A percentile compares a stretch with the other conserved stretches of the same genome.
Evolutionary conservation across 2,113 vertebrate genomes (phyloP).

Genomic region (Chaetodon auriga): DNA sequence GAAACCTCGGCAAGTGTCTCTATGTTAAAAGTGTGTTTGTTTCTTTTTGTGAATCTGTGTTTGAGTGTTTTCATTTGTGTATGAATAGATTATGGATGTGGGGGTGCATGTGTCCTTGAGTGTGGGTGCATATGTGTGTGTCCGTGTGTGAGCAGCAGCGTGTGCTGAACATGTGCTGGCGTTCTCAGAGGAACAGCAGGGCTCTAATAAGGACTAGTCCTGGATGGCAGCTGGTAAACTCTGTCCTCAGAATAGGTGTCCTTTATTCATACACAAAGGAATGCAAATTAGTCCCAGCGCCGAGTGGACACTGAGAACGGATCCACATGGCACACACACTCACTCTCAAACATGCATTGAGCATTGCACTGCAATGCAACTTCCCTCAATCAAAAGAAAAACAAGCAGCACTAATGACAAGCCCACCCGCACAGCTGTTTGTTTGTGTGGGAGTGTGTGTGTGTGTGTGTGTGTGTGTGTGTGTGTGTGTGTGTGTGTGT

Average conservation of each 20-base stretch:
- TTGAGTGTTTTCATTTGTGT: conserved; percentile 75
- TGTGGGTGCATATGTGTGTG: conserved; percentile 47
- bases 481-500: conserved; percentile 9
- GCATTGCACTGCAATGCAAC: conserved; percentile 78
- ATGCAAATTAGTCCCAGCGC: conserved; percentile 98
- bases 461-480: not conserved
- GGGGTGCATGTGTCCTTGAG: conserved; percentile 72
- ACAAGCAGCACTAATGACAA: conserved; percentile 75
- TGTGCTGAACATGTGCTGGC: conserved; percentile 95
- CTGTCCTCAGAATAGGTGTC: conserved; percentile 94
- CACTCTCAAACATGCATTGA: conserved; percentile 82
- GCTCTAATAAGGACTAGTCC: conserved; percentile 95
- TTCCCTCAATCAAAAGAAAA: conserved; percentile 78
- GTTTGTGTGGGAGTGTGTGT: conserved; percentile 6
- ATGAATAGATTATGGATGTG: conserved; percentile 74
- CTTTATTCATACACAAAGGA: conserved; percentile 98
- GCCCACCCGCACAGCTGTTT: conserved; percentile 78
- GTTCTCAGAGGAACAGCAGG: conserved; percentile 99
- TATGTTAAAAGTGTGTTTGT: conserved; percentile 57
- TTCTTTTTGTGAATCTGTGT: conserved; percentile 68
- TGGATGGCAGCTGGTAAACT: conserved; percentile 99
- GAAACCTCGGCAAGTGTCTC: conserved; percentile 47
- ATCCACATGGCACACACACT: conserved; percentile 93
- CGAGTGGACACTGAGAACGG: conserved; percentile 97
- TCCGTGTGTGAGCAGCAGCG: conserved; percentile 82